Percentiles rank a stretch among this genome's conserved stretches.
Evolutionary conservation across 2,113 vertebrate species (phyloP).

Genomic region (Daboia siamensis): DNA sequence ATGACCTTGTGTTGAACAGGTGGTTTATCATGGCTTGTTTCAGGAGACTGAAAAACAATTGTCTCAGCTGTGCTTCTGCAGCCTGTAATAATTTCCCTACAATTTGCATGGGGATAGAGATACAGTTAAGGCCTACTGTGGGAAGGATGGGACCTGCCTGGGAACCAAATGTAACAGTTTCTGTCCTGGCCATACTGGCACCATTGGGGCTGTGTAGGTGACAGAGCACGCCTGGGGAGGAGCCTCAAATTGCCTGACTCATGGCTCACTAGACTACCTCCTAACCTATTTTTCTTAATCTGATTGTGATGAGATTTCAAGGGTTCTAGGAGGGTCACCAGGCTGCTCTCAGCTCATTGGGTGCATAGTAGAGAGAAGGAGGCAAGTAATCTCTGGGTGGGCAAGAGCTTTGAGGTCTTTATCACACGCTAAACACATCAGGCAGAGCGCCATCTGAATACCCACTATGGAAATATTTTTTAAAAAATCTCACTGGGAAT

Average conservation of each 20-base stretch:
- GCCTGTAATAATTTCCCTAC: too few species aligned
- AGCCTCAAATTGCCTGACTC: conserved; percentile 4
- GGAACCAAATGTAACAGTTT: not conserved
- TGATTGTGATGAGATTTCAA: conserved; percentile 17
- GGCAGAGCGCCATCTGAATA: not conserved
- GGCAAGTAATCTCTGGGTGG: not conserved
- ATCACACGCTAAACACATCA: not conserved
- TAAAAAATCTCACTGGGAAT: not conserved
- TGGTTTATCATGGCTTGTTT: too few species aligned
- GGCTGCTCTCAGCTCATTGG: not conserved
- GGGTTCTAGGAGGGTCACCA: not conserved
- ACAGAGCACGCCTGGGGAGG: not conserved
- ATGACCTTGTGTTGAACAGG: too few species aligned
- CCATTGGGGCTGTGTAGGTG: not conserved
- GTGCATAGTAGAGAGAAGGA: not conserved
- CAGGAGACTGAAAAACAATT: too few species aligned
- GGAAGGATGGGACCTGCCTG: not conserved
- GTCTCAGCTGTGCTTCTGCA: too few species aligned
- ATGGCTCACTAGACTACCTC: not conserved
- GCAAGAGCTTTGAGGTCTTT: not conserved
- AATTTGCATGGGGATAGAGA: not conserved
- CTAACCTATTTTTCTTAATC: conserved; percentile 10
- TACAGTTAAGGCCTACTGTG: not conserved
- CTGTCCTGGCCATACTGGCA: not conserved
- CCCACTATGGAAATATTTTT: not conserved